These are phyloP conservation scores for Zenarchopterus dispar DNA, from an alignment of 2,797 vertebrate genomes.

Conservation along the genomic window DNA sequence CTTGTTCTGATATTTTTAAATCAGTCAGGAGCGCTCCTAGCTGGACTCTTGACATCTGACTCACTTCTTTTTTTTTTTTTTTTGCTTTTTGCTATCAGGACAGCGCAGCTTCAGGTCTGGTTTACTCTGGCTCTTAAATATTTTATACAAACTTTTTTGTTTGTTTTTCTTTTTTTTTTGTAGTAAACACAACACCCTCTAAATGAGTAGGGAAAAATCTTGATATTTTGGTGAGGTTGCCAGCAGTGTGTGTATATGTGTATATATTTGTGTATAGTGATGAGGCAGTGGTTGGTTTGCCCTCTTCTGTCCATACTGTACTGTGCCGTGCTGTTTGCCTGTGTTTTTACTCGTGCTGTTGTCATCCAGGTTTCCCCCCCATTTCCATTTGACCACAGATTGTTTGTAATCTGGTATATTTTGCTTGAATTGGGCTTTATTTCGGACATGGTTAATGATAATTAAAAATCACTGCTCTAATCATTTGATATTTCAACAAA, in stretches of 20 bases:
- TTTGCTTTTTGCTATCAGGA: not conserved
- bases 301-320: slow-evolving; percentile 53
- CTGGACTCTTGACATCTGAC: slow-evolving; percentile 20
- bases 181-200: not conserved
- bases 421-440: slow-evolving; percentile 41
- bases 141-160: slow-evolving; percentile 18
- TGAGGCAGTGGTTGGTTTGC: slow-evolving; percentile 39
- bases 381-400: slow-evolving; percentile 32
- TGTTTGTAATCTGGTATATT: not conserved
- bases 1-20: slow-evolving; percentile 4
- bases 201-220: not conserved
- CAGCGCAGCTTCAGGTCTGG: slow-evolving; percentile 6
- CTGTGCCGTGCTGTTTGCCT: slow-evolving; percentile 37
- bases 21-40: not conserved
- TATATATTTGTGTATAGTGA: slow-evolving; percentile 38
- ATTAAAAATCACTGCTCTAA: slow-evolving; percentile 25
- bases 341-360: slow-evolving; percentile 53
- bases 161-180: not conserved
- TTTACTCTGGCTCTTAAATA: slow-evolving; percentile 10
- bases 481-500: slow-evolving; percentile 36
- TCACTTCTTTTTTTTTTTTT: slow-evolving; percentile 7
- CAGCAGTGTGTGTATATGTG: slow-evolving; percentile 25
- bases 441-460: slow-evolving; percentile 26
- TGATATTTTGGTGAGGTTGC: slow-evolving; percentile 17
- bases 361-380: slow-evolving; percentile 30